phyloP scores from a whole-genome alignment of 2,888 invertebrate species.

The Machimus atricapillus region DNA sequence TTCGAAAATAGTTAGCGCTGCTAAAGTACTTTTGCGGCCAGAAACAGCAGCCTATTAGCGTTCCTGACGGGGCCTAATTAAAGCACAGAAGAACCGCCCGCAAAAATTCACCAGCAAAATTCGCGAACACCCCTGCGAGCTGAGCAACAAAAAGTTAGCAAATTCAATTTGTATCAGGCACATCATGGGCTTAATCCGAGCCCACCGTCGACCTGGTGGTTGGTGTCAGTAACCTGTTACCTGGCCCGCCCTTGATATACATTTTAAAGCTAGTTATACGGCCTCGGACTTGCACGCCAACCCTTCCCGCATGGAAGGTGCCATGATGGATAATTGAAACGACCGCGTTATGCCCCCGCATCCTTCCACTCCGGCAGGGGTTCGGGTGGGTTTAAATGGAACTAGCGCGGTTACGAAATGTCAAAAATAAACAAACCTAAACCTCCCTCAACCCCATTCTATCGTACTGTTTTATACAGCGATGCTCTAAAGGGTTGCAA shows the following conservation, averaged over 20 bases:
- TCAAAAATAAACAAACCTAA: not conserved
- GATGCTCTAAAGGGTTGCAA: not conserved
- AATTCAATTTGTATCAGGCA: not conserved
- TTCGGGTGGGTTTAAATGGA: not conserved
- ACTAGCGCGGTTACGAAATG: not conserved
- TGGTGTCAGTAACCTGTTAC: not conserved
- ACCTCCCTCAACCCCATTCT: not conserved
- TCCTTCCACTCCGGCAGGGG: not conserved
- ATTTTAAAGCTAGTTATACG: not conserved
- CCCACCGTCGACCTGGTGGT: not conserved
- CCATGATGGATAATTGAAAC: not conserved
- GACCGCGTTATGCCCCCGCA: not conserved
- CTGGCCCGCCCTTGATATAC: not conserved
- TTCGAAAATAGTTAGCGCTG: not conserved
- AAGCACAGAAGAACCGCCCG: not conserved
- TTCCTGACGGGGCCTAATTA: not conserved
- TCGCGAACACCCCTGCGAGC: not conserved
- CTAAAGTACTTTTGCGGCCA: not conserved
- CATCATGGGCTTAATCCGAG: not conserved
- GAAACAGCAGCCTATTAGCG: not conserved
- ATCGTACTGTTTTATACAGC: not conserved
- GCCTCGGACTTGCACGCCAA: not conserved
- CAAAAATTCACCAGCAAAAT: not conserved
- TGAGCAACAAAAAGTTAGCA: not conserved
- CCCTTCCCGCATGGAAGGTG: not conserved